phyloP scores from a whole-genome alignment of 1,140 invertebrate genomes.

The Nylanderia fulva region DNA sequence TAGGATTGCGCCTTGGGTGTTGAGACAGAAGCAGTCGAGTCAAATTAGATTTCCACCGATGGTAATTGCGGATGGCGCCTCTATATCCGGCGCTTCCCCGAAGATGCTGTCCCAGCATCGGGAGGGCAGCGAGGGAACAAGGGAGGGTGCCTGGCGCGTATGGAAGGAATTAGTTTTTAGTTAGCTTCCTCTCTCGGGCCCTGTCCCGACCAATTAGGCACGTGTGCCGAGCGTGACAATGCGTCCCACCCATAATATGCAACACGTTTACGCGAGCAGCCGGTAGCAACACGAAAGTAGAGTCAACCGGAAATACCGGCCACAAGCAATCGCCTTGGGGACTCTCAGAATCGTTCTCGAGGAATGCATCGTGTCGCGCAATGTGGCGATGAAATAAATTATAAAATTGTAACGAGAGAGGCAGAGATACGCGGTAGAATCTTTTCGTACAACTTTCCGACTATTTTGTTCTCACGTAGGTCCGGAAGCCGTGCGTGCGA shows the following conservation, averaged over 20 bases:
- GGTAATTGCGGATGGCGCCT: conserved; percentile 85
- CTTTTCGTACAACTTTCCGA: neutral
- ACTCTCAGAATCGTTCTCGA: conserved; percentile 1
- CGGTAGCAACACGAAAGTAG: conserved; percentile 62
- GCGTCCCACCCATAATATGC: conserved; percentile 77
- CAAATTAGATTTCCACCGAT: conserved; percentile 81
- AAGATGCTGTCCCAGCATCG: conserved; percentile 74
- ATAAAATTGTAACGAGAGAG: conserved; percentile 6
- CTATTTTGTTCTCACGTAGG: conserved; percentile 85
- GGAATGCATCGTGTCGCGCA: neutral
- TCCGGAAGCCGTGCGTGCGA: conserved; percentile 98
- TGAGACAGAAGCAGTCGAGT: conserved; percentile 77
- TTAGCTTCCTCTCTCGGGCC: conserved; percentile 75
- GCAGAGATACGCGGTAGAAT: neutral
- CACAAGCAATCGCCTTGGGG: conserved; percentile 50
- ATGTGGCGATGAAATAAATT: neutral
- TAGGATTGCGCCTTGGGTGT: conserved; percentile 50
- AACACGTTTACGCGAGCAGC: conserved; percentile 77
- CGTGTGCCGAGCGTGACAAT: conserved; percentile 81
- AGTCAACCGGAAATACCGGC: conserved; percentile 62
- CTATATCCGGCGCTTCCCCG: conserved; percentile 86
- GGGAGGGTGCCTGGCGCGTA: conserved; percentile 74
- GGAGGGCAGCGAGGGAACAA: conserved; percentile 54
- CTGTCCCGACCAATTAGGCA: conserved; percentile 83
- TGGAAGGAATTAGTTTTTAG: conserved; percentile 86